Percentiles rank a stretch among this genome's conserved stretches.
Evolutionary conservation across 2,113 vertebrate species (phyloP).

Genomic region (Clarias magur): DNA sequence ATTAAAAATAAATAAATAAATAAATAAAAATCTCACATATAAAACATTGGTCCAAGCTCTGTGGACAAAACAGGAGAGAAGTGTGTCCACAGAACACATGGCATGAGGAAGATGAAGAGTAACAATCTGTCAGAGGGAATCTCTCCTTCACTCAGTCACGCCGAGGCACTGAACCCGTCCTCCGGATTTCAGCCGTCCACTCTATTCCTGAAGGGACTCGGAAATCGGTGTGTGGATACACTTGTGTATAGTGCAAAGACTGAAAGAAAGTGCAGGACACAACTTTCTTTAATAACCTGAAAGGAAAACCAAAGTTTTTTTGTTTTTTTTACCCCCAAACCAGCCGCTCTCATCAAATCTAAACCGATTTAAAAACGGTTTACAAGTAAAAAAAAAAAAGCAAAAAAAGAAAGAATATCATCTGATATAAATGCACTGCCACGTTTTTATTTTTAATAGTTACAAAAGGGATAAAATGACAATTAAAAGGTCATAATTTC

Average conservation of each 20-base stretch:
- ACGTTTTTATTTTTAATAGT: not conserved
- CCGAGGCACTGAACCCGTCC: not conserved
- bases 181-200: not conserved
- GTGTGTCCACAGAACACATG: constrained; percentile 35
- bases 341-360: not conserved
- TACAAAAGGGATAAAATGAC: not conserved
- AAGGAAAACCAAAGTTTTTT: not conserved
- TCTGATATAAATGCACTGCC: not conserved
- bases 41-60: constrained; percentile 55
- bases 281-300: not conserved
- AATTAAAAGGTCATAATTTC: not conserved
- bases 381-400: not conserved
- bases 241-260: not conserved
- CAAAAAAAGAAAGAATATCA: not conserved
- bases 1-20: not conserved
- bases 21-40: not conserved
- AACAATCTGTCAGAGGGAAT: constrained; percentile 43
- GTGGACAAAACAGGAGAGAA: constrained; percentile 11
- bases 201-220: not conserved
- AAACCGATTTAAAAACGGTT: not conserved
- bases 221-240: constrained; percentile 10
- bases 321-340: too few species aligned
- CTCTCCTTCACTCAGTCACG: constrained; percentile 21
- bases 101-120: constrained; percentile 27
- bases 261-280: not conserved